Conservation (phyloP, 2,113 vertebrate genomes). For the Hiodon alosoides region DNA sequence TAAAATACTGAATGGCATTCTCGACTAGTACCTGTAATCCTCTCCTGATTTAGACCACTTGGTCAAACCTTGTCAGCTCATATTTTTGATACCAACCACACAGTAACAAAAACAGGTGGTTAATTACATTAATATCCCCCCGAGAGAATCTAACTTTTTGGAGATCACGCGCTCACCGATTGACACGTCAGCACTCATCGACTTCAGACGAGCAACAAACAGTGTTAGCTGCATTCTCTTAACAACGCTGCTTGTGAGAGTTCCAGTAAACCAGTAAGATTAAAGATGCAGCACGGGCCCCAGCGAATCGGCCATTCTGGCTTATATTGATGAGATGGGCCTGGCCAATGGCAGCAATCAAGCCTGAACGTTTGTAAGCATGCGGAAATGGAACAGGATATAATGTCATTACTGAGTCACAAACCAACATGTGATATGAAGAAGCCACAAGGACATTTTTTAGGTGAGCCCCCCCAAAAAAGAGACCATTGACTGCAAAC, state of each 20-base stretch:
- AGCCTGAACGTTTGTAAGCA: conserved; percentile 43
- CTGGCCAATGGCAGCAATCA: conserved; percentile 37
- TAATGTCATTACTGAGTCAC: conserved; percentile 69
- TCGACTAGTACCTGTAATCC: not conserved
- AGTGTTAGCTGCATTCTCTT: conserved; percentile 1
- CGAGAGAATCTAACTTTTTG: no score
- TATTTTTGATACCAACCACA: no score
- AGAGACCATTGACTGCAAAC: conserved; percentile 32
- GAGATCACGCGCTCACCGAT: no score
- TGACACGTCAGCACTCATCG: no score
- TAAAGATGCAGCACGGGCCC: conserved; percentile 28
- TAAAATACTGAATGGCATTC: not conserved
- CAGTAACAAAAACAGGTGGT: no score
- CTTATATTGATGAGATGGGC: conserved; percentile 39
- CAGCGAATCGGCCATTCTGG: conserved; percentile 44
- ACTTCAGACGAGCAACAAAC: no score
- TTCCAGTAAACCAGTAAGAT: no score
- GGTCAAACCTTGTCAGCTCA: no score
- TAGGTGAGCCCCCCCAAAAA: conserved; percentile 28
- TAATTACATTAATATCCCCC: no score
- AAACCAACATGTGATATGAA: conserved; percentile 50
- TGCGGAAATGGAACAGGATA: conserved; percentile 45
- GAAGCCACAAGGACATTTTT: conserved; percentile 60
- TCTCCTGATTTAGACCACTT: no score
- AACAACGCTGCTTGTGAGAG: conserved; percentile 8